Evolutionary conservation across 2,113 vertebrate species (phyloP).

Genomic region (Psilopsiagon aurifrons): DNA sequence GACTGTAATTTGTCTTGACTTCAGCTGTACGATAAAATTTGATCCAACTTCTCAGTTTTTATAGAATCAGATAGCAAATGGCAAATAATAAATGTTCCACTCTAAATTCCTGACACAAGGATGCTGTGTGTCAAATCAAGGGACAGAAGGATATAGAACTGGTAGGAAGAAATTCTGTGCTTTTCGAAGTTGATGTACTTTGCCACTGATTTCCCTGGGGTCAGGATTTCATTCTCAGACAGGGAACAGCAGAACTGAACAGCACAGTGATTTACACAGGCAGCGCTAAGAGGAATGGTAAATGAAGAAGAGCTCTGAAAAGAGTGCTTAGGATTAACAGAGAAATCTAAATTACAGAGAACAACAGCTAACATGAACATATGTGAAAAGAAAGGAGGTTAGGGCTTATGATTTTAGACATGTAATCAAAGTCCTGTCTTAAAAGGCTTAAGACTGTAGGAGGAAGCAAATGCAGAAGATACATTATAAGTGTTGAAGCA

Average conservation of each 20-base stretch:
- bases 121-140: not conserved
- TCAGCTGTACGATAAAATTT: not conserved
- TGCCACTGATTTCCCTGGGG: not conserved
- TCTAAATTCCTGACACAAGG: not conserved
- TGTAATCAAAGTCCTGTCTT: not conserved
- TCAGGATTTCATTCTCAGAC: not conserved
- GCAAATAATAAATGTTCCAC: not conserved
- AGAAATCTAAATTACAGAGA: not conserved
- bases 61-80: not conserved
- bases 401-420: rapidly evolving
- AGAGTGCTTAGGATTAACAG: not conserved
- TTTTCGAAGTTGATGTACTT: not conserved
- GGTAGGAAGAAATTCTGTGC: not conserved
- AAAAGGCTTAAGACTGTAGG: not conserved
- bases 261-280: not conserved
- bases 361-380: not conserved
- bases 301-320: not conserved
- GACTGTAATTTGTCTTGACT: not conserved
- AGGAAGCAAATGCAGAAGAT: not conserved
- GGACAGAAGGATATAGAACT: not conserved
- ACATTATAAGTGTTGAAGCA: not conserved
- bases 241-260: not conserved
- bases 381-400: not conserved
- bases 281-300: not conserved
- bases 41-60: not conserved